A percentile compares a stretch with the other conserved stretches of the same genome.
Conservation (phyloP, 1,140 invertebrate species). For the Oryzaephilus surinamensis region DNA sequence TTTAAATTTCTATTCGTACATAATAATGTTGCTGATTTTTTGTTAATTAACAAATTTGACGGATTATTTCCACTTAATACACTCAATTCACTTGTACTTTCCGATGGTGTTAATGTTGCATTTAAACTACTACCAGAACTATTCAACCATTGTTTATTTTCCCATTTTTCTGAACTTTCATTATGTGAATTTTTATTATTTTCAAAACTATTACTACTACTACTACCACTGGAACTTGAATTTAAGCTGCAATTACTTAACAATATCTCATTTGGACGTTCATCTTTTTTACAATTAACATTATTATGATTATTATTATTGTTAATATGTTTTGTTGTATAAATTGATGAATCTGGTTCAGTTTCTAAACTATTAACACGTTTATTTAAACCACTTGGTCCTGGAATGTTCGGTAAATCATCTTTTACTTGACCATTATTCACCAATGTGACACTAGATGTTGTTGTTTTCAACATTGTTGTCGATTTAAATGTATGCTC, state of each 20-base stretch:
- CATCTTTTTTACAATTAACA: constrained; percentile 24
- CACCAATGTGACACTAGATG: not conserved
- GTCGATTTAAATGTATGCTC: too few species aligned
- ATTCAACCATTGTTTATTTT: constrained; percentile 31
- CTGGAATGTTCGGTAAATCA: too few species aligned
- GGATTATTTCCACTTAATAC: constrained; percentile 26
- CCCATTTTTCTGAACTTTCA: constrained; percentile 27
- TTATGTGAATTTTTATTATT: constrained; percentile 22
- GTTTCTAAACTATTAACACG: constrained; percentile 1
- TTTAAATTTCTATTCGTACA: constrained; percentile 36
- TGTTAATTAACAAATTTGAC: constrained; percentile 7
- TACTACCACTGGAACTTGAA: constrained; percentile 33
- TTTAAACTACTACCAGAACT: constrained; percentile 30
- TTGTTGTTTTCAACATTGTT: constrained; percentile 7
- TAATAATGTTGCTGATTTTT: constrained; percentile 11
- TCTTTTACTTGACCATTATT: not conserved
- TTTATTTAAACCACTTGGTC: constrained; percentile 24
- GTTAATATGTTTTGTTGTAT: constrained; percentile 1
- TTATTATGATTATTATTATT: constrained; percentile 2
- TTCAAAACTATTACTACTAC: constrained; percentile 31
- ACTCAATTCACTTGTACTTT: constrained; percentile 28
- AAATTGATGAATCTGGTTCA: not conserved
- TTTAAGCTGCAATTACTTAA: constrained; percentile 34
- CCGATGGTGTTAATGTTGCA: constrained; percentile 29
- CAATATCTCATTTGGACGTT: constrained; percentile 27